Percentiles rank a stretch among this genome's conserved stretches.
phyloP scores from a whole-genome alignment of 2,113 vertebrate species.

The Phylloscopus trochilus region DNA sequence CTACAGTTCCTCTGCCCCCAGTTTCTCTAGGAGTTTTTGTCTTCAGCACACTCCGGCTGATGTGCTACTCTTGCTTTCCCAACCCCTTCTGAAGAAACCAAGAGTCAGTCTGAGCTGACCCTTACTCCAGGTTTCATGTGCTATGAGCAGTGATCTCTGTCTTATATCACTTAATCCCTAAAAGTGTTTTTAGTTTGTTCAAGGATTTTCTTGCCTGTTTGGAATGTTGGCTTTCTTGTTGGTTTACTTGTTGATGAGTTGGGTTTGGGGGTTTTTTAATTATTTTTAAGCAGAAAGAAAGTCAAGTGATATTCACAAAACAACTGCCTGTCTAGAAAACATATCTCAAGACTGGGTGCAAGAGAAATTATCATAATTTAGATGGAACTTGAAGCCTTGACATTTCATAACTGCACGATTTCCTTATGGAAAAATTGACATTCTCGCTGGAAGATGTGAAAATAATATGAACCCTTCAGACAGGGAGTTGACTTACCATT shows the following conservation, averaged over 20 bases:
- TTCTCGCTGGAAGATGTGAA: background rate
- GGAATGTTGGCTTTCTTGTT: background rate
- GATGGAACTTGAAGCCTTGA: background rate
- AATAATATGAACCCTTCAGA: background rate
- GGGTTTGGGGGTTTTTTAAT: rapidly evolving
- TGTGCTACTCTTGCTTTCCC: background rate
- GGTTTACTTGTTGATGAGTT: background rate
- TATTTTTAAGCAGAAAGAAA: background rate
- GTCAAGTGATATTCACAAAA: background rate
- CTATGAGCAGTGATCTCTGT: background rate
- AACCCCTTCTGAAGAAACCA: rapidly evolving
- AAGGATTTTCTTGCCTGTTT: background rate
- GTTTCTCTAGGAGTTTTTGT: background rate
- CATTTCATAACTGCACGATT: background rate
- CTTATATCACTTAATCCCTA: background rate
- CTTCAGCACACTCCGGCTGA: background rate
- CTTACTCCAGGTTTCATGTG: background rate
- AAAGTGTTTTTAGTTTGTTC: background rate
- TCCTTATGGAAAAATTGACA: background rate
- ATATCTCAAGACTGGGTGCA: background rate
- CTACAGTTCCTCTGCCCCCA: background rate
- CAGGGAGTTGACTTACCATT: background rate
- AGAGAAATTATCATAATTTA: conserved; percentile 7
- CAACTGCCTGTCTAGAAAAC: background rate
- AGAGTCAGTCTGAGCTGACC: background rate